phyloP scores from a whole-genome alignment of 2,113 vertebrate species.

The Chrysemys picta region DNA sequence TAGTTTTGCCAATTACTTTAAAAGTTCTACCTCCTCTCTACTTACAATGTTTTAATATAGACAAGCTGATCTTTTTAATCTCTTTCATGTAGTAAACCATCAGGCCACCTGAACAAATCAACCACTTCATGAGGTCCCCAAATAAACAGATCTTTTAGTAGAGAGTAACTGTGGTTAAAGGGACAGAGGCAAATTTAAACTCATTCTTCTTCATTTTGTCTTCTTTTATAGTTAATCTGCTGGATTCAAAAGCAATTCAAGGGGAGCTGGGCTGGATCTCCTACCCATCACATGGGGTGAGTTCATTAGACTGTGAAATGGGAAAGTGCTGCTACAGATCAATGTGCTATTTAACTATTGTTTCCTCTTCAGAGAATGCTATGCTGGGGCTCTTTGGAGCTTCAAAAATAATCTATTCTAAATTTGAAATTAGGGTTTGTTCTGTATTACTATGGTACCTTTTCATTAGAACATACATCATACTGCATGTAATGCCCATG shows the following conservation, averaged over 20 bases:
- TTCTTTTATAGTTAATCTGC: conserved; percentile 92
- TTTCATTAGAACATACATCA: background rate
- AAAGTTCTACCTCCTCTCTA: conserved; percentile 37
- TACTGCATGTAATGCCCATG: background rate
- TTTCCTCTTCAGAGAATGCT: conserved; percentile 52
- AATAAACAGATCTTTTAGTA: conserved; percentile 67
- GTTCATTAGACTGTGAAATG: conserved; percentile 78
- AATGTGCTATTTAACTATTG: conserved; percentile 63
- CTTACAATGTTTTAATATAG: conserved; percentile 40
- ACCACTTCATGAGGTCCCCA: conserved; percentile 61
- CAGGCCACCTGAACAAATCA: conserved; percentile 82
- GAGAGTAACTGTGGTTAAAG: conserved; percentile 77
- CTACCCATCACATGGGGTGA: conserved; percentile 96
- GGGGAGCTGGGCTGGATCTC: conserved; percentile 99
- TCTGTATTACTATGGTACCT: background rate
- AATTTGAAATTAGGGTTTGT: background rate
- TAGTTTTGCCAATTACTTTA: conserved; percentile 55
- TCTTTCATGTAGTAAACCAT: conserved; percentile 54
- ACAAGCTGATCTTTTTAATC: conserved; percentile 9
- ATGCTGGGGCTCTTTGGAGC: background rate
- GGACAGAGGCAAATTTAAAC: conserved; percentile 63
- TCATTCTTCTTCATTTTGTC: conserved; percentile 76
- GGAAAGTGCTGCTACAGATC: conserved; percentile 52
- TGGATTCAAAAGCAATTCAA: conserved; percentile 99
- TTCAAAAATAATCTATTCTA: conserved; percentile 12